Base-by-base conservation (phyloP, 2,888 invertebrate species). In the Omphaloscelis lunosa region DNA sequence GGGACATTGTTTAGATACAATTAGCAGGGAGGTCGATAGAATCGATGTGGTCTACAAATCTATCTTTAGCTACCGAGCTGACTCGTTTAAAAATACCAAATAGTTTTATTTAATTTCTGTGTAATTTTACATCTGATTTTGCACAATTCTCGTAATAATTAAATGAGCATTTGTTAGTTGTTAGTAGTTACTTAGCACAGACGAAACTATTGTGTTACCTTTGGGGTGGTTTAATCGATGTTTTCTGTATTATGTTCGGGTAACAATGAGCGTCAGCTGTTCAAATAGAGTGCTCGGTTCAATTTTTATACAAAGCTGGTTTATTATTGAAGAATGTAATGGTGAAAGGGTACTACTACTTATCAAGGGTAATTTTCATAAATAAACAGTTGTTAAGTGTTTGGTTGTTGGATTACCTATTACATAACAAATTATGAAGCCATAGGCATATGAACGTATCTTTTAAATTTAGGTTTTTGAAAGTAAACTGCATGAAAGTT, bases 1-100 rank as follows among this genome's bases (percentile, higher is more conserved):
- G 62, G 67, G n/a, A 79, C 74, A 81, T 73, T 86, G 82, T 77
- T 82, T 72, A 72, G 71, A 76, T 72, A 67, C 75, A 86, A 85
- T 83, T 85, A 71, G 73, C 75, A 20, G 23, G 9, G 56, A 77
- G 61, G 72, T 84, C 39, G 74, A 77, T 27, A 39, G 51, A 66
- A 70, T 73, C 75, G 71, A 77, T 65, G 51, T 63, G 58, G 62
- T 59, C 27, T 45, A 56, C 69, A 34, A 63, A 66, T 68, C 4
- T 72, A 71, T 59, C 6, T 20, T 68, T 65, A 53, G 51, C 45
- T 53, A 48, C 15, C 9, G 41, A 62, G 27, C 39, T 39, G n/a
- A 62, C 11, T 56, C 56, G 48, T 78, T 68, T 62, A 39, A 56
- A 69, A 69, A 8, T 34, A 27, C 11, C 9, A 27, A 59, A 59